A percentile compares a stretch with the other conserved stretches of the same genome.
Conservation (phyloP, 2,888 invertebrate species). For the Drosophila macrothrix region DNA sequence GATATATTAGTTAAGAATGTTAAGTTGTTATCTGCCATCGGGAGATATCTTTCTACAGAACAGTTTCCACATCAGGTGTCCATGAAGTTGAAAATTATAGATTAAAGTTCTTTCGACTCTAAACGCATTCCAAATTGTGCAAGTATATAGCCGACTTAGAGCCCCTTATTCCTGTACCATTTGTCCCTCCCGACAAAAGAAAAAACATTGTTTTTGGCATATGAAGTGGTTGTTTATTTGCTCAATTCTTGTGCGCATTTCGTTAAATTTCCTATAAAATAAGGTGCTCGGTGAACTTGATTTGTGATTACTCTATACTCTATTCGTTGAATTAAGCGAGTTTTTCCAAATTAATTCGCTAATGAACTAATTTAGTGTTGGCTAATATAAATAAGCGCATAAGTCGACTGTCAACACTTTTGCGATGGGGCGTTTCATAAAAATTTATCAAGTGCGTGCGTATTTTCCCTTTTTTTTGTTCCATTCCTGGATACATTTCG, state of each 20-base stretch:
- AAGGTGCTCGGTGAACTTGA: neutral
- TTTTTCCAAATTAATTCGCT: constrained; percentile 23
- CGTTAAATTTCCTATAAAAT: neutral
- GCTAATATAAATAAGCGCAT: constrained; percentile 52
- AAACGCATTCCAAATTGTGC: neutral
- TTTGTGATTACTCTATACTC: neutral
- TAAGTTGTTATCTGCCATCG: neutral
- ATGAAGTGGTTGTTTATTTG: neutral
- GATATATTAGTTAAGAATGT: neutral
- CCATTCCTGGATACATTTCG: constrained; percentile 62
- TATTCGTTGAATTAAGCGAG: constrained; percentile 32
- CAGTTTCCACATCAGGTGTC: neutral
- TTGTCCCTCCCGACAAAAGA: neutral
- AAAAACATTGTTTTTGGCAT: neutral
- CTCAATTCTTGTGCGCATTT: neutral
- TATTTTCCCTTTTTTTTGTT: constrained; percentile 8
- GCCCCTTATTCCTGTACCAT: neutral
- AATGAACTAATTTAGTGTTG: constrained; percentile 54
- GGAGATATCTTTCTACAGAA: neutral
- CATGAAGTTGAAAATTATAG: neutral
- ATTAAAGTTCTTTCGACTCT: neutral
- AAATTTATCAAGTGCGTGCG: constrained; percentile 60
- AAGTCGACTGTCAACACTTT: constrained; percentile 71
- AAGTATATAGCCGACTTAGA: fast-evolving
- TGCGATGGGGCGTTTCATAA: constrained; percentile 41